These are phyloP conservation scores for Drosophila subobscura DNA, from an alignment of 1,140 invertebrate species.

Conservation along the genomic window DNA sequence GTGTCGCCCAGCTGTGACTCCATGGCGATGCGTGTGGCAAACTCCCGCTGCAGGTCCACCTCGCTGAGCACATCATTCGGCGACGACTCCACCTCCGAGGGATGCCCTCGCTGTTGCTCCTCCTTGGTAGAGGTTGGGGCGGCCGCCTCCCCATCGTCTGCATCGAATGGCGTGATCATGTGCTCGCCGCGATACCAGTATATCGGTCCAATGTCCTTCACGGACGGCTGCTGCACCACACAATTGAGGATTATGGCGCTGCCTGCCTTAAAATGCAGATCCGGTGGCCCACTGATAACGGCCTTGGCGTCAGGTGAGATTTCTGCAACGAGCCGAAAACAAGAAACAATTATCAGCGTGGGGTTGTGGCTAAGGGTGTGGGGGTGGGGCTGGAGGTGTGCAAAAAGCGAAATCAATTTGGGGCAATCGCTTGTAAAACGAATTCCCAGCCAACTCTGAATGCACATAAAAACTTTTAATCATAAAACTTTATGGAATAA, in stretches of 20 bases:
- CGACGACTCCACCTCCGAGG: slow-evolving; percentile 24
- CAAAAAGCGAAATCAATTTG: slow-evolving; percentile 37
- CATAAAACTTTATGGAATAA: slow-evolving; percentile 63
- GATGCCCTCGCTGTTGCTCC: background rate
- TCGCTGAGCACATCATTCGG: slow-evolving; percentile 58
- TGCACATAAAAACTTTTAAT: slow-evolving; percentile 51
- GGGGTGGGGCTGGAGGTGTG: slow-evolving; percentile 13
- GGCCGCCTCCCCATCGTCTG: slow-evolving; percentile 71
- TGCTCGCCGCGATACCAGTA: slow-evolving; percentile 90
- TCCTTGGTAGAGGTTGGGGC: background rate
- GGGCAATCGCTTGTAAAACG: slow-evolving; percentile 49
- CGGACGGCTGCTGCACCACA: slow-evolving; percentile 90
- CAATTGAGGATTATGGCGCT: slow-evolving; percentile 92
- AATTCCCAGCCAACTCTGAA: slow-evolving; percentile 48
- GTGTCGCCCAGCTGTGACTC: slow-evolving; percentile 78
- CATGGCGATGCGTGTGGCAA: slow-evolving; percentile 75
- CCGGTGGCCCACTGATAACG: slow-evolving; percentile 89
- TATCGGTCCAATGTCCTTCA: slow-evolving; percentile 91
- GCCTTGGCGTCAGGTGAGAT: slow-evolving; percentile 90
- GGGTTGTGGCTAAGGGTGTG: background rate
- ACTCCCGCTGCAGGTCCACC: slow-evolving; percentile 69
- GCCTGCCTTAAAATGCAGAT: slow-evolving; percentile 93
- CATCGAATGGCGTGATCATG: slow-evolving; percentile 75
- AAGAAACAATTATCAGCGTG: slow-evolving; percentile 12
- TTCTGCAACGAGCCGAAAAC: slow-evolving; percentile 41